phyloP scores from a whole-genome alignment of 2,113 vertebrate species.

The Passer domesticus region DNA sequence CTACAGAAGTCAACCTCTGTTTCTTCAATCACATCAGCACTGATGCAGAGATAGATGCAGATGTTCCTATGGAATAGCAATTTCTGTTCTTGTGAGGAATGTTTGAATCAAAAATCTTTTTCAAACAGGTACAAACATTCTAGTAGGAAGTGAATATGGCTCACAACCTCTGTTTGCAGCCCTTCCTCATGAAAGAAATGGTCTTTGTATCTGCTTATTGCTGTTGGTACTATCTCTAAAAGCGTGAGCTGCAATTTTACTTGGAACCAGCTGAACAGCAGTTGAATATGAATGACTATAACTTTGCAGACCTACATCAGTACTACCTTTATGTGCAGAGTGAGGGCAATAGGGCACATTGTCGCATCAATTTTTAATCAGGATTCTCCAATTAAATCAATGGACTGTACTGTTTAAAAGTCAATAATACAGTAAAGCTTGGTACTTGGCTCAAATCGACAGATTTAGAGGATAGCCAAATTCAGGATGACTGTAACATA shows the following conservation, averaged over 20 bases:
- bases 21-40: not conserved
- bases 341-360: constrained; percentile 15
- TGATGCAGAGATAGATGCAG: not conserved
- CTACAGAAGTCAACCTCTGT: not conserved
- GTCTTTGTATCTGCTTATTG: not conserved
- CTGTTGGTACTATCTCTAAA: not conserved
- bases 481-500: constrained; percentile 11
- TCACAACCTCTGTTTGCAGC: not conserved
- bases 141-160: not conserved
- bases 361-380: constrained; percentile 65
- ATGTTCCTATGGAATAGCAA: not conserved
- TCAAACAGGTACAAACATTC: not conserved
- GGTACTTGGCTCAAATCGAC: not conserved
- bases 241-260: not conserved
- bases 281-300: not conserved
- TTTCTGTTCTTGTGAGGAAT: not conserved
- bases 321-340: not conserved
- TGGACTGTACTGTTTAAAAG: constrained; percentile 38
- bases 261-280: not conserved
- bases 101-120: not conserved
- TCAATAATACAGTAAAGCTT: constrained; percentile 29
- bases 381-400: constrained; percentile 56
- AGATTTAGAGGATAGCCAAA: constrained; percentile 32
- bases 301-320: not conserved
- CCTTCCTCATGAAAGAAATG: not conserved